A percentile compares a stretch with the other conserved stretches of the same genome.
These are phyloP conservation scores for Spisula subtruncata DNA, from an alignment of 2,888 invertebrate genomes.

Conservation along the genomic window DNA sequence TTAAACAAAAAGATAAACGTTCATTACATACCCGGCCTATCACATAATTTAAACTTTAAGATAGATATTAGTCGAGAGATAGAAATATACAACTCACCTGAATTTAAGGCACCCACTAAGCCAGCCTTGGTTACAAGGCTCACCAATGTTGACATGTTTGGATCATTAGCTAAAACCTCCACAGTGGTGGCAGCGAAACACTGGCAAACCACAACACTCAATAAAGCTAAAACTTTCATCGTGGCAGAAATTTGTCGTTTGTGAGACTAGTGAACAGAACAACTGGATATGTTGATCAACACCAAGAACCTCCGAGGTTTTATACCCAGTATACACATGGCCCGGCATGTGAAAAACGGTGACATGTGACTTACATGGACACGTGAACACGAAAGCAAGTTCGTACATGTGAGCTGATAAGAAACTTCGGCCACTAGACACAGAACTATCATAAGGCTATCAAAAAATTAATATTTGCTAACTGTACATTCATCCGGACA, in stretches of 20 bases:
- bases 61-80: no score
- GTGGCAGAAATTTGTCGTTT: neutral
- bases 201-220: slow-evolving; percentile 37
- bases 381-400: neutral
- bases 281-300: neutral
- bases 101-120: slow-evolving; percentile 57
- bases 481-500: no score
- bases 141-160: slow-evolving; percentile 58
- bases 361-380: neutral
- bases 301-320: neutral
- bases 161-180: slow-evolving; percentile 53
- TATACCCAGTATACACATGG: neutral
- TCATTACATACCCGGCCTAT: no score
- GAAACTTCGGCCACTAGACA: no score
- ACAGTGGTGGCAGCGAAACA: slow-evolving; percentile 54
- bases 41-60: no score
- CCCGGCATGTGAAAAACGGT: no score
- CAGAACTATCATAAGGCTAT: no score
- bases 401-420: no score
- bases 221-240: slow-evolving; percentile 40
- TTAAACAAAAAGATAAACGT: no score
- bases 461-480: no score
- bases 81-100: slow-evolving; percentile 17
- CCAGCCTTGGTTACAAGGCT: slow-evolving; percentile 60
- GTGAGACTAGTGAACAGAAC: neutral